Base-by-base conservation (phyloP, 2,888 invertebrate genomes). In the Acanthopleura granulata region DNA sequence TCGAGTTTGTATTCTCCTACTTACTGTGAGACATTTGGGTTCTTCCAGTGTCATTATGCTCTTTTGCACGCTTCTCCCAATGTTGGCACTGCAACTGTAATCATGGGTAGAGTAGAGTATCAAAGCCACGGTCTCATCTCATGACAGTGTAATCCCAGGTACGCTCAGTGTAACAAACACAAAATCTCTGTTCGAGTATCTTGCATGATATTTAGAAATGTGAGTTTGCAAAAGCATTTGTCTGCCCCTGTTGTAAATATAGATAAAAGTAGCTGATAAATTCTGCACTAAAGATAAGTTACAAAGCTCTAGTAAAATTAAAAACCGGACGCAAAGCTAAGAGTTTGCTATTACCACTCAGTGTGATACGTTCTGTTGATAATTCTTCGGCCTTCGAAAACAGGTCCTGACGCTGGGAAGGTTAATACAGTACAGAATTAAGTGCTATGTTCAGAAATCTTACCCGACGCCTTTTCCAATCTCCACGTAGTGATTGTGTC, bases 391-490 rank as follows among this genome's bases (percentile, higher is more conserved):
- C 18, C 22, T 4, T n/a, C 6, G 18, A 57, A 57, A 57, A 57
- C 12, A 57, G n/a, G 22, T 12, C n/a, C n/a, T n/a, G n/a, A 12
- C 3, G 1, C n/a, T 18, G 57, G 12, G 12, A 57, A 57, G 3
- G 6, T 15, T 51, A 14, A 6, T 57, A 22, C 12, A 18, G 3
- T 6, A 57, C 18, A 6, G 18, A 57, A 57, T 22, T n/a, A 57
- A 6, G 22, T 57, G 22, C 12, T 12, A 57, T 6, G 22, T 57
- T 3, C 1, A 57, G 12, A 66, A 49, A 9, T 9, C 71, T 71
- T 49, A 71, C 71, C 71, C 71, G n/a, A n/a, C n/a, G 16, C 71
- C 71, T 16, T 27, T 40, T 18, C 49, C 49, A 71, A 71, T 71
- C 50, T 71, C 49, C 16, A 71, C 70, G 29, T 70, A 70, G 22